Percentiles rank a stretch among this genome's conserved stretches.
phyloP scores from a whole-genome alignment of 1,140 invertebrate species.

The Drosophila sulfurigaster region DNA sequence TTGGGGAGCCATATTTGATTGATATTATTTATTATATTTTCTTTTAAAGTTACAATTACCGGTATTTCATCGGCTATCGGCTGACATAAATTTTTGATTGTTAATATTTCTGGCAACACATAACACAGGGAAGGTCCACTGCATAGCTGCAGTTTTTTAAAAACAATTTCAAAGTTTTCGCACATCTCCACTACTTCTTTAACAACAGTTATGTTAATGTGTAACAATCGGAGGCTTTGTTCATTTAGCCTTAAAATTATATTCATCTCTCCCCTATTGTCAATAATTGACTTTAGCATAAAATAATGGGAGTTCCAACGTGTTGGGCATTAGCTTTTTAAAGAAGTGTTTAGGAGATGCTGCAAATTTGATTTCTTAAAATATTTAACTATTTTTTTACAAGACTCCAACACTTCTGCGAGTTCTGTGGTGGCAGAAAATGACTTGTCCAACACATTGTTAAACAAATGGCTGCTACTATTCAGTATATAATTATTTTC shows the following conservation, averaged over 20 bases:
- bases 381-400: slow-evolving; percentile 44
- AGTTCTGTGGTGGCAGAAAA: slow-evolving; percentile 24
- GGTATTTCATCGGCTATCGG: slow-evolving; percentile 28
- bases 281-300: too few species aligned
- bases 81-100: slow-evolving; percentile 24
- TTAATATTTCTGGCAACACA: slow-evolving; percentile 28
- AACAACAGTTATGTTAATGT: too few species aligned
- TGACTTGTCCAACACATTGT: slow-evolving; percentile 37
- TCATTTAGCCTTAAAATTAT: too few species aligned
- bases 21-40: slow-evolving; percentile 21
- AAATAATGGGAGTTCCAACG: slow-evolving; percentile 35
- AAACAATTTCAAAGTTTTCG: slow-evolving; percentile 49
- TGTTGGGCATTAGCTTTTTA: slow-evolving; percentile 40
- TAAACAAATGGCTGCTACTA: slow-evolving; percentile 39
- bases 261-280: too few species aligned
- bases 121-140: slow-evolving; percentile 39
- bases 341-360: slow-evolving; percentile 9
- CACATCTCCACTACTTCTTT: not conserved
- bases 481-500: slow-evolving; percentile 32
- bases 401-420: slow-evolving; percentile 3
- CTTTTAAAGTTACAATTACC: slow-evolving; percentile 39
- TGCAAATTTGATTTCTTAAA: slow-evolving; percentile 35
- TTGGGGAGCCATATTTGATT: slow-evolving; percentile 29
- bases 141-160: slow-evolving; percentile 38
- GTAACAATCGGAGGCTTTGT: too few species aligned